Base-by-base conservation (phyloP, 2,797 vertebrate genomes). In the Botia almorhae region DNA sequence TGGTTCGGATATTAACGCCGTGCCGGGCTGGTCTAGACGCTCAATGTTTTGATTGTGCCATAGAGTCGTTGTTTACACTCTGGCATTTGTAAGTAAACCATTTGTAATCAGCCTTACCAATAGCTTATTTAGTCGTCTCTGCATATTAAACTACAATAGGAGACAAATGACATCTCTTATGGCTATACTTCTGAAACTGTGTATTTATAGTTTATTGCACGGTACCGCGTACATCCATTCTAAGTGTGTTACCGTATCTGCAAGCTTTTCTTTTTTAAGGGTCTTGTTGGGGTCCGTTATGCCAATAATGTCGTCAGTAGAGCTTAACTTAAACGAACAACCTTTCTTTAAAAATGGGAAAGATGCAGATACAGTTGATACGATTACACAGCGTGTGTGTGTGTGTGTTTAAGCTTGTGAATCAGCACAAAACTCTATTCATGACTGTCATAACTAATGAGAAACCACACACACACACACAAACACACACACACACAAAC, bases 391-490 rank as follows among this genome's bases (percentile, higher is more conserved):
- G 14, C 17, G 63, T n/a, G 51, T 33, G 61, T 36, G 14, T 69
- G 51, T 14, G 36, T 53, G 63, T n/a, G 7, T 51, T 4, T 63
- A 19, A 80, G 39, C 7, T 3, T 51, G 12, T 63, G 26, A 80
- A 81, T 76, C 74, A 68, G 85, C 90, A 94, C 88, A 94, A 90
- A 87, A 89, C 87, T 83, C 92, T 87, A 93, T 94, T 95, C 92
- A 94, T 92, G 88, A 19, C 90, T 90, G 89, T 92, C 92, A 89
- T 90, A 79, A 23, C 89, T 90, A 88, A 91, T 91, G 90, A 93
- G 91, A 93, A 89, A 89, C 87, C 19, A 26, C 56, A 23, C 56
- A 60, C 56, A 23, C 21, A 26, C 53, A 55, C 53, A 55, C 50
- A 53, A 14, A 16, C 50, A 51, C 13, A 16, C 14, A 17, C 50